These are phyloP conservation scores for Lipophrys pholis DNA, from an alignment of 2,113 vertebrate genomes.

Conservation along the genomic window DNA sequence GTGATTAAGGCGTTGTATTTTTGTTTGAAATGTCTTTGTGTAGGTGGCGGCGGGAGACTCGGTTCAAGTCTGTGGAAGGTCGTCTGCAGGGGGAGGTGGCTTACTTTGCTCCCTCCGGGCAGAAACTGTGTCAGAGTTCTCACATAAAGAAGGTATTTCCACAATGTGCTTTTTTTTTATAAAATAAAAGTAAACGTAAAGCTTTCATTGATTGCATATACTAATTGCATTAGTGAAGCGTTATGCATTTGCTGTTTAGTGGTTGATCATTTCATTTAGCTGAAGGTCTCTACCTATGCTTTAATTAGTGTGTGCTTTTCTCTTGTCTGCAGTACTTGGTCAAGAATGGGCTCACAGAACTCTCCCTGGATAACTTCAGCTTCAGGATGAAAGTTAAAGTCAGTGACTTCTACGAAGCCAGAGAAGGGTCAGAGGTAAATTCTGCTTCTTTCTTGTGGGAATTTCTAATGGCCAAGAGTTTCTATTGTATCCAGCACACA, in stretches of 20 bases:
- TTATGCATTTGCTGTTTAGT: no score
- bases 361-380: slow-evolving; percentile 98
- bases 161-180: neutral
- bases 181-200: neutral
- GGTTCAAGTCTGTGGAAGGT: slow-evolving; percentile 88
- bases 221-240: no score
- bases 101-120: slow-evolving; percentile 96
- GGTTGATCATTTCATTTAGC: neutral
- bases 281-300: neutral
- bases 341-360: slow-evolving; percentile 95
- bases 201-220: neutral
- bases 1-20: neutral
- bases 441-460: neutral
- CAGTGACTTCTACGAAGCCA: slow-evolving; percentile 98
- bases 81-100: slow-evolving; percentile 93
- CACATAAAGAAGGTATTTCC: slow-evolving; percentile 92
- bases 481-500: neutral
- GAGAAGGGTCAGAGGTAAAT: no score
- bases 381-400: slow-evolving; percentile 98
- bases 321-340: slow-evolving; percentile 90
- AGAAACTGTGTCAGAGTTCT: slow-evolving; percentile 94
- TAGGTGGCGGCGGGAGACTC: slow-evolving; percentile 96
- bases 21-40: slow-evolving; percentile 8
- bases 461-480: neutral
- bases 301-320: slow-evolving; percentile 22